Evolutionary conservation across 35 echinoderm and acorn worm genomes (phyloP), one percentile per base, ranked within the genome.

Genomic region (Nesometra sesokonis): DNA sequence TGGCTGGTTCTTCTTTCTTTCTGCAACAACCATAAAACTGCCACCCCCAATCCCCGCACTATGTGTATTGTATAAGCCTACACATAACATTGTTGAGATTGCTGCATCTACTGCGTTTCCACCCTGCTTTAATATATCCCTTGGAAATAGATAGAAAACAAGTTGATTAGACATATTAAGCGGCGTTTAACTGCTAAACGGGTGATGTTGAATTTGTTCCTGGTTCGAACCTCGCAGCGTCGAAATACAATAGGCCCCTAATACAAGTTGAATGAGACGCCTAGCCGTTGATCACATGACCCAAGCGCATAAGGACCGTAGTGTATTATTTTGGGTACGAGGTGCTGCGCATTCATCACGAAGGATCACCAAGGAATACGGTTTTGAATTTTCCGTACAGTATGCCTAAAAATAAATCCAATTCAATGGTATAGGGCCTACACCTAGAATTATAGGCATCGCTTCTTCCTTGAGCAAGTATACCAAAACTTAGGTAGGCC

Each of bases 1-100:
- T 82, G 0, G 78, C 38, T 31, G 35, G 57, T 13, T 40, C 13
- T 0, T 37, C 87, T 30, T 84, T 77, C 29, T 47, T 32, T 32
- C 93, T 81, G 78, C 92, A 93, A 84, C 86, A 82, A 93, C 37
- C 34, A 93, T 88, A 46, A 97, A 97, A 35, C 47, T 77, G 3
- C 95, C 95, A 32, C 95, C 95, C 27, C 95, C 95, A 31, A 97
- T 91, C 0, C 95, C 95, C 1, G 86, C 29, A 86, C 91, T 97
- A 35, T 97, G 95, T 0, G 86, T n/a, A 82, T 91, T 93, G 34
- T 87, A 80, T 0, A 97, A 67, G 35, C 95, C 91, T 11, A 86
- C 82, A 36, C 95, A 97, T 80, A 97, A 57, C 27, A 97, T 46
- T 21, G 77, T 77, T 30, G 89, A 91, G 19, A 97, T 90, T 79